Evolutionary conservation across 2,888 invertebrate species (phyloP).

Genomic region (Watsonalla binaria): DNA sequence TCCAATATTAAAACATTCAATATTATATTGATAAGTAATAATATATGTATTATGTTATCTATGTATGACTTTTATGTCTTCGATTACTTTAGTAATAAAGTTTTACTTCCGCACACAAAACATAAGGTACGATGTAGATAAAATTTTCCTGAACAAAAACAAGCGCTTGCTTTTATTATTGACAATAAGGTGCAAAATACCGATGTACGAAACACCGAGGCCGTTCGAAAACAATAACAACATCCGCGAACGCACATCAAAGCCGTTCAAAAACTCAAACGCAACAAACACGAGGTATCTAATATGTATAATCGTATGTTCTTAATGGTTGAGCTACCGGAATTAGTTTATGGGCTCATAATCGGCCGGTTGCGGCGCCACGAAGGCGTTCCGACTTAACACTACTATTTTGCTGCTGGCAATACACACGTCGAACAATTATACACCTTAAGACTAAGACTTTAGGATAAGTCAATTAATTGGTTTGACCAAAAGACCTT

Average conservation of each 20-base stretch:
- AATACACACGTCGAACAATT: constrained; percentile 13
- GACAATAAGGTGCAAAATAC: not conserved
- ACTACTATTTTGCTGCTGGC: constrained; percentile 20
- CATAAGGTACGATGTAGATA: too few relatives aligned
- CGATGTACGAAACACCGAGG: not conserved
- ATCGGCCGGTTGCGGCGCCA: constrained; percentile 65
- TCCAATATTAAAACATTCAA: too few relatives aligned
- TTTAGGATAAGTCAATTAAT: constrained; percentile 8
- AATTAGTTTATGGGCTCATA: constrained; percentile 72
- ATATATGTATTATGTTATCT: too few relatives aligned
- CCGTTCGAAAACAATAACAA: constrained; percentile 16
- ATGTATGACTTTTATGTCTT: too few relatives aligned
- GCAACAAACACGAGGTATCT: constrained; percentile 25
- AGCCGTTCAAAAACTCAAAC: constrained; percentile 13
- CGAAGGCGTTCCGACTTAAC: constrained; percentile 57
- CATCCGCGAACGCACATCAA: constrained; percentile 19
- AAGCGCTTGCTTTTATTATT: not conserved
- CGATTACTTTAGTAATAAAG: too few relatives aligned
- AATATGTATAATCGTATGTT: constrained; percentile 55
- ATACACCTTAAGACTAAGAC: constrained; percentile 22
- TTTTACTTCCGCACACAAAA: too few relatives aligned
- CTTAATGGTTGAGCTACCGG: constrained; percentile 70
- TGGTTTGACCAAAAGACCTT: constrained; percentile 3
- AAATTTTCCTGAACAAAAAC: too few relatives aligned
- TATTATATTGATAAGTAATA: too few relatives aligned